phyloP scores from a whole-genome alignment of 2,113 vertebrate genomes.

The Anguilla rostrata region DNA sequence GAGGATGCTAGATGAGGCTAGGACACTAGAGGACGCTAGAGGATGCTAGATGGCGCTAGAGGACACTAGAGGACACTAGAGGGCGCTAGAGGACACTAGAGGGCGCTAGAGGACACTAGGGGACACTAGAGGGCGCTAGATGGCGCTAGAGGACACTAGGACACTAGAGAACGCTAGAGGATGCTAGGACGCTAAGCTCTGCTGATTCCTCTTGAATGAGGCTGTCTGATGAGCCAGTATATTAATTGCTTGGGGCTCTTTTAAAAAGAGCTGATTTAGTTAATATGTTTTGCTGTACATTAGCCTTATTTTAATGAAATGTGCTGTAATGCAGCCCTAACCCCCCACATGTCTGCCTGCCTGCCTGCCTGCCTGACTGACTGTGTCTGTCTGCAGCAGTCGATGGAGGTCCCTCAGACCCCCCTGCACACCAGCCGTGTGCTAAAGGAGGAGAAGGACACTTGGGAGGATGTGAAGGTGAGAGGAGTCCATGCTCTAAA shows the following conservation, averaged over 20 bases:
- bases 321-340: no score
- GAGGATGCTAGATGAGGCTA: no score
- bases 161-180: no score
- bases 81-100: no score
- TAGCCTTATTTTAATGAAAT: not conserved
- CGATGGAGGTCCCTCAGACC: constrained; percentile 93
- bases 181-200: not conserved
- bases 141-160: no score
- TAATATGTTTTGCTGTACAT: not conserved
- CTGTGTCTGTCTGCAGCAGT: constrained; percentile 72
- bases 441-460: constrained; percentile 91
- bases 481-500: constrained; percentile 29
- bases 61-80: no score
- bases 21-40: no score
- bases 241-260: not conserved
- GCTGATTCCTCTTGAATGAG: not conserved
- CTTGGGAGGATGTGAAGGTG: constrained; percentile 98
- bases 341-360: no score
- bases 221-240: not conserved
- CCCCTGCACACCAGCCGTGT: constrained; percentile 96
- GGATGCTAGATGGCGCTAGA: no score
- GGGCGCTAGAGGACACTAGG: no score
- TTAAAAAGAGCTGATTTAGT: not conserved
- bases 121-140: no score
- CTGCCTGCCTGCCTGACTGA: no score